Conservation (phyloP, 2,888 invertebrate species). For the Polylopha cassiicola region DNA sequence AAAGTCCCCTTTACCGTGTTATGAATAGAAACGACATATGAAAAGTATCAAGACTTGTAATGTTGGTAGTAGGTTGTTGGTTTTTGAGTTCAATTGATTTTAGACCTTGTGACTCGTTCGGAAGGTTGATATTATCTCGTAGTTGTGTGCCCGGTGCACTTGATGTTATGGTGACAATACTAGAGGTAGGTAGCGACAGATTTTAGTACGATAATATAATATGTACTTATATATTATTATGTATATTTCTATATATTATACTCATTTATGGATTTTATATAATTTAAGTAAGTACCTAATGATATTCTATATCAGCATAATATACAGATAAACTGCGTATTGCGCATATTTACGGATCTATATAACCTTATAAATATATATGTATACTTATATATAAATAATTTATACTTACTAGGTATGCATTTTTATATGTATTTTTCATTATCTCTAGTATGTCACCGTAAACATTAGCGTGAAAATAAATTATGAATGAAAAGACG, state of each 20-base stretch:
- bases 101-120: constrained; percentile 14
- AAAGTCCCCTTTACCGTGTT: constrained; percentile 6
- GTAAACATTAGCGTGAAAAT: neutral
- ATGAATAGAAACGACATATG: neutral
- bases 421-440: neutral
- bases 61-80: constrained; percentile 1
- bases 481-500: constrained; percentile 6
- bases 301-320: too few relatives aligned
- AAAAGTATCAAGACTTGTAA: constrained; percentile 2
- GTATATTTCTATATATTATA: too few relatives aligned
- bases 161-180: constrained; percentile 7
- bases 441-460: constrained; percentile 17
- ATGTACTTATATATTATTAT: neutral
- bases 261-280: too few relatives aligned
- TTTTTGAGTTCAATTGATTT: constrained; percentile 2
- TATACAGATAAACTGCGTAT: too few relatives aligned
- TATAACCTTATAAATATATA: too few relatives aligned
- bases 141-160: constrained; percentile 4
- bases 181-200: constrained; percentile 15
- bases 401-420: neutral
- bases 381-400: neutral
- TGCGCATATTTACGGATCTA: too few relatives aligned
- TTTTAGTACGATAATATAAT: neutral
- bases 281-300: too few relatives aligned
- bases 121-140: constrained; percentile 3